Evolutionary conservation across 2,113 vertebrate species (phyloP), one percentile per base, ranked within the genome.

Genomic region (Actinemys pallida): DNA sequence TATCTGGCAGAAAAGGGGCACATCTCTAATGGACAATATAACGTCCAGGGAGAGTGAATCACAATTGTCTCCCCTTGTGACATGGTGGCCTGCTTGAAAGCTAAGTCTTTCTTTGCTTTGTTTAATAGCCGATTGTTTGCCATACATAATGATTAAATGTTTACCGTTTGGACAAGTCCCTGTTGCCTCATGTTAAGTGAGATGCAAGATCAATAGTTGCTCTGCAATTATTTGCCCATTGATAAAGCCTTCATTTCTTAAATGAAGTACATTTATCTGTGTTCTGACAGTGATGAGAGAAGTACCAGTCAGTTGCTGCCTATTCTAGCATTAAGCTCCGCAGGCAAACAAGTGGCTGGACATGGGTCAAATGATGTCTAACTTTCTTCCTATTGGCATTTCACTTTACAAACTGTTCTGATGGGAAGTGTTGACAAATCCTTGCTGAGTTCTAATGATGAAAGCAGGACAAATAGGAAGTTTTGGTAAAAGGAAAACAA

Each of bases 221-320:
- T 97, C 97, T 97, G 98, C 95, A 98, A 98, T 98, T 98, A 99
- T 98, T 98, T 98, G 96, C 94, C 96, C 97, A 98, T 98, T 98
- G 98, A 99, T 98, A 98, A 98, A 98, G 87, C 95, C 97, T 98
- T 98, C 96, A 97, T 96, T 96, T 95, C 97, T 96, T 93, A 97
- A 95, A 97, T 98, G 97, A 96, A 97, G 93, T 95, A 62, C 97
- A 98, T 98, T 98, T 97, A 65, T 97, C 96, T 96, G 87, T 86
- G 97, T 94, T 93, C 94, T 97, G 95, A 96, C 95, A 96, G 90
- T 96, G 96, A 98, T 93, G 89, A 86, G 76, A 95, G 87, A 90
- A 86, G 95, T 12, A 88, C 82, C 92, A 54, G 78, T 90, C 62
- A 88, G 90, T 89, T 83, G 84, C 93, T 95, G 90, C 90, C 93